These are phyloP conservation scores for Aricia agestis DNA, from an alignment of 1,140 invertebrate species.

Conservation along the genomic window DNA sequence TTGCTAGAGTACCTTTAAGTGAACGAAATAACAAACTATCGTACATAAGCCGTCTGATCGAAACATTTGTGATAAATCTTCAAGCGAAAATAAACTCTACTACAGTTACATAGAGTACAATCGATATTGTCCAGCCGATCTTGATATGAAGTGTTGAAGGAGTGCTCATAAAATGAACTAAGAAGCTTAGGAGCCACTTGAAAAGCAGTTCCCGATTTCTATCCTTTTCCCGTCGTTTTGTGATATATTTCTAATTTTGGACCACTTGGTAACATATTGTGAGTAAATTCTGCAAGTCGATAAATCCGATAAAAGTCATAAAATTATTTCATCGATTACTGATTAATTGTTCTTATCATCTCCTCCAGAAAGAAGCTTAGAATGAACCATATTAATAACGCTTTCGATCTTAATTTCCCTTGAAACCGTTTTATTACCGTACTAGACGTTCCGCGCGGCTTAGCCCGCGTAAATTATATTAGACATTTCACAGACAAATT, in stretches of 20 bases:
- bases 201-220: neutral
- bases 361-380: too few relatives aligned
- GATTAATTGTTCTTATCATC: too few relatives aligned
- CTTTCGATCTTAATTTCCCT: too few relatives aligned
- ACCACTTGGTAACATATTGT: too few relatives aligned
- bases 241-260: neutral
- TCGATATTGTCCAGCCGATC: neutral
- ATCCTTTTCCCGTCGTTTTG: neutral
- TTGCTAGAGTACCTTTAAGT: neutral
- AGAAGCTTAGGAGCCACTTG: neutral
- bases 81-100: neutral
- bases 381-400: too few relatives aligned
- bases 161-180: neutral
- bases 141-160: conserved; percentile 4
- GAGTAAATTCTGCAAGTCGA: too few relatives aligned
- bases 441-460: too few relatives aligned
- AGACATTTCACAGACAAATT: too few relatives aligned
- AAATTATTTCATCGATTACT: too few relatives aligned
- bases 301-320: too few relatives aligned
- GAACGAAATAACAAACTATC: conserved; percentile 2
- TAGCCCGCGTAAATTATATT: too few relatives aligned
- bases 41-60: neutral
- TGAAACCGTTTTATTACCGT: too few relatives aligned
- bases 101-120: neutral
- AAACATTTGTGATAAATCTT: neutral